phyloP scores from a whole-genome alignment of 2,797 vertebrate genomes.

The Sebastes kiyomatsui region DNA sequence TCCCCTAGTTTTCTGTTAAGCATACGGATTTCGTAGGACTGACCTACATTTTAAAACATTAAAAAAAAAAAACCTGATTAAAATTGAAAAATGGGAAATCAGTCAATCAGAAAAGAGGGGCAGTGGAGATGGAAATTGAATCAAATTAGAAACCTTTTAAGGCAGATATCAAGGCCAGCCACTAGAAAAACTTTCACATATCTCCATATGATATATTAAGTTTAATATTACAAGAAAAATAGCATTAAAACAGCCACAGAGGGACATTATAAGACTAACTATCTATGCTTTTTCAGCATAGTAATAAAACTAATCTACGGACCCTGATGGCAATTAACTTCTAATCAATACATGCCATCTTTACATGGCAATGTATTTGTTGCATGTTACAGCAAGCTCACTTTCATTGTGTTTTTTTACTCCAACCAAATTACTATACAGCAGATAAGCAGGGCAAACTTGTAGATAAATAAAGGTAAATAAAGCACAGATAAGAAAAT shows the following conservation, averaged over 20 bases:
- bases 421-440: conserved; percentile 42
- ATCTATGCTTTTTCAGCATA: background rate
- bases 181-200: background rate
- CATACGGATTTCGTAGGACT: conserved; percentile 97
- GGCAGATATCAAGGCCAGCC: conserved; percentile 33
- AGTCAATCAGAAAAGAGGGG: conserved; percentile 69
- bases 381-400: conserved; percentile 13
- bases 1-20: conserved; percentile 95
- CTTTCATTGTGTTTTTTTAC: conserved; percentile 13
- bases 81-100: conserved; percentile 69
- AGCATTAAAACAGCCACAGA: background rate
- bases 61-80: conserved; percentile 78
- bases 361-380: background rate
- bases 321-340: conserved; percentile 14
- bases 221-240: conserved; percentile 10
- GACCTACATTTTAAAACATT: conserved; percentile 89
- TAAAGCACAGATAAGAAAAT: conserved; percentile 17
- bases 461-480: conserved; percentile 1
- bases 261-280: background rate
- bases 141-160: conserved; percentile 46
- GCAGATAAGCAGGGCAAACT: conserved; percentile 46
- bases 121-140: conserved; percentile 52
- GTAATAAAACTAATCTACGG: background rate
- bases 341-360: conserved; percentile 2
- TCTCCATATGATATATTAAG: conserved; percentile 3